A percentile compares a stretch with the other conserved stretches of the same genome.
phyloP scores from a whole-genome alignment of 2,797 vertebrate species.

The Aselliscus stoliczkanus region DNA sequence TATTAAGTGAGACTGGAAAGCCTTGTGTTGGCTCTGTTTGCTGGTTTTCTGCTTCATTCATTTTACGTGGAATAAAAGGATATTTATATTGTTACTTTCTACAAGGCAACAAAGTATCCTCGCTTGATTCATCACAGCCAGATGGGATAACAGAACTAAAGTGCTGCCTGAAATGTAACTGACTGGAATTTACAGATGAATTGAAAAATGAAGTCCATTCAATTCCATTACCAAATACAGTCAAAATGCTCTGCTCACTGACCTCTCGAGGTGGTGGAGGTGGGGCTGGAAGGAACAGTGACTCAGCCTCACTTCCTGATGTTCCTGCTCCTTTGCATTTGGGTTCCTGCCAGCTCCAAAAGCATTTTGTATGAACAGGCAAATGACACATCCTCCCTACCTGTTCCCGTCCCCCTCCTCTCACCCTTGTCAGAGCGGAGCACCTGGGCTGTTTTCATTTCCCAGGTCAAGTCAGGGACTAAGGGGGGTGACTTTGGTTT shows the following conservation, averaged over 20 bases:
- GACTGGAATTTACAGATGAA: conserved; percentile 13
- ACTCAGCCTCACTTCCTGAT: background rate
- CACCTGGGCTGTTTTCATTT: background rate
- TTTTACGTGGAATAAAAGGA: background rate
- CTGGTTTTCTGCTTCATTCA: background rate
- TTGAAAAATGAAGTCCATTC: conserved; percentile 8
- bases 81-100: background rate
- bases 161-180: conserved; percentile 5
- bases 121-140: background rate
- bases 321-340: background rate
- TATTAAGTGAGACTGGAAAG: background rate
- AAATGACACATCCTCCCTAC: background rate
- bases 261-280: background rate
- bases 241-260: background rate
- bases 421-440: background rate
- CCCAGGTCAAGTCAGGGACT: background rate
- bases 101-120: background rate
- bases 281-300: background rate
- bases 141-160: background rate
- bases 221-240: background rate
- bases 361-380: background rate
- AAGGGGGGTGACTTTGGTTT: background rate
- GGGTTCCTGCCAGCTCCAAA: background rate
- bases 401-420: background rate
- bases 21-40: background rate